phyloP scores from a whole-genome alignment of 2,113 vertebrate genomes.

The Thamnophis sirtalis region DNA sequence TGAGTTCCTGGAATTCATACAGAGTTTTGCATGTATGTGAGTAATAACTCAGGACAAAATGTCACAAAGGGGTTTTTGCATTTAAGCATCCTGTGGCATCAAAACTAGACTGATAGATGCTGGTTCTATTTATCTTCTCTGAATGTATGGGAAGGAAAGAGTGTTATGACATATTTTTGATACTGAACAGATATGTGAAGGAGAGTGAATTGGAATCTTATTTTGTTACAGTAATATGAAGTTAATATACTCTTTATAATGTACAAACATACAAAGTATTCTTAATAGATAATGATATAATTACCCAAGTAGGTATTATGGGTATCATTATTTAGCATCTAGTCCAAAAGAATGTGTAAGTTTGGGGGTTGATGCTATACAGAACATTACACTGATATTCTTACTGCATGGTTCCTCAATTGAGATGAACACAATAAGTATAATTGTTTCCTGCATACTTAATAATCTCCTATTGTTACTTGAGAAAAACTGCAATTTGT shows the following conservation, averaged over 20 bases:
- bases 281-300: not conserved
- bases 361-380: not conserved
- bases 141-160: not conserved
- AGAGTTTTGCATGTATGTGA: not conserved
- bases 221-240: not conserved
- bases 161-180: not conserved
- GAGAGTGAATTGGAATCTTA: not conserved
- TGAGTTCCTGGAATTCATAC: not conserved
- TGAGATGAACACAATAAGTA: not conserved
- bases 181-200: not conserved
- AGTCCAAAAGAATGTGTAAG: not conserved
- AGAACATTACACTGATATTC: not conserved
- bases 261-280: not conserved
- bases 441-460: not conserved
- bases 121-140: not conserved
- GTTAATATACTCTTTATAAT: not conserved
- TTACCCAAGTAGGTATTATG: not conserved
- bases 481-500: not conserved
- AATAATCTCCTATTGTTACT: not conserved
- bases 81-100: not conserved
- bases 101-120: not conserved
- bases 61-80: not conserved
- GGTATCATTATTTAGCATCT: not conserved
- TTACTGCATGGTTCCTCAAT: not conserved
- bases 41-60: not conserved